Evolutionary conservation across 2,797 vertebrate species (phyloP).

Genomic region (Sarcophilus harrisii): DNA sequence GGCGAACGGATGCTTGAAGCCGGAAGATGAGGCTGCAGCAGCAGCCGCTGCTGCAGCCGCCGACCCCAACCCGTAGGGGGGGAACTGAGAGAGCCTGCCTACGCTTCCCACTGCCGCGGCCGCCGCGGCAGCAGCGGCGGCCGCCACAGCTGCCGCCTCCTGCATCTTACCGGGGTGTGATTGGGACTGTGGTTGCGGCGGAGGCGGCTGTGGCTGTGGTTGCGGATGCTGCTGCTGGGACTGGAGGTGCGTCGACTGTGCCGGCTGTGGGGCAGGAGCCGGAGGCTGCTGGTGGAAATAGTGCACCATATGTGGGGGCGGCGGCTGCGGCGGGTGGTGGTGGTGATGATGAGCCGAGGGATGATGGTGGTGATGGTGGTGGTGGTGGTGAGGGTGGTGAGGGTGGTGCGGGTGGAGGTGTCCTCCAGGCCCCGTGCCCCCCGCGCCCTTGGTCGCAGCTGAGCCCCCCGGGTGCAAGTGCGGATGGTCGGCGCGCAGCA

Average conservation of each 20-base stretch:
- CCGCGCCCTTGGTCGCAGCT: conserved; percentile 81
- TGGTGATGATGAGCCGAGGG: conserved; percentile 67
- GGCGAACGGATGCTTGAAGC: conserved; percentile 97
- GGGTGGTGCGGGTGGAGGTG: conserved; percentile 91
- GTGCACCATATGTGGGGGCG: conserved; percentile 89
- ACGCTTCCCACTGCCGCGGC: conserved; percentile 83
- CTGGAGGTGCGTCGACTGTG: conserved; percentile 58
- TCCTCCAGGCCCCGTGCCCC: conserved; percentile 77
- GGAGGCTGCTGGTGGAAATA: conserved; percentile 91
- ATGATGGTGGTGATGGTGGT: conserved; percentile 61
- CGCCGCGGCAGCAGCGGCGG: conserved; percentile 84
- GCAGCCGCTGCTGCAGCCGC: conserved; percentile 72
- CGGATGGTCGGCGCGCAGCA: conserved; percentile 83
- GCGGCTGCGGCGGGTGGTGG: conserved; percentile 56
- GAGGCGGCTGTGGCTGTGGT: conserved; percentile 73
- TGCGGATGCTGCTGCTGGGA: conserved; percentile 38
- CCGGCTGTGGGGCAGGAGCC: conserved; percentile 53
- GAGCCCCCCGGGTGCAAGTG: conserved; percentile 77
- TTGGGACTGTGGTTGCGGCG: conserved; percentile 62
- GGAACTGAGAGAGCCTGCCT: conserved; percentile 92
- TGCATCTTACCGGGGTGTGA: conserved; percentile 86
- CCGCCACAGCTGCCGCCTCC: conserved; percentile 84
- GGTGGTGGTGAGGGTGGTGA: conserved; percentile 86
- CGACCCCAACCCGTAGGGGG: conserved; percentile 89
- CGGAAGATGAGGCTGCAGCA: conserved; percentile 87